Conservation (phyloP, 2,113 vertebrate species). For the Thamnaconus septentrionalis region DNA sequence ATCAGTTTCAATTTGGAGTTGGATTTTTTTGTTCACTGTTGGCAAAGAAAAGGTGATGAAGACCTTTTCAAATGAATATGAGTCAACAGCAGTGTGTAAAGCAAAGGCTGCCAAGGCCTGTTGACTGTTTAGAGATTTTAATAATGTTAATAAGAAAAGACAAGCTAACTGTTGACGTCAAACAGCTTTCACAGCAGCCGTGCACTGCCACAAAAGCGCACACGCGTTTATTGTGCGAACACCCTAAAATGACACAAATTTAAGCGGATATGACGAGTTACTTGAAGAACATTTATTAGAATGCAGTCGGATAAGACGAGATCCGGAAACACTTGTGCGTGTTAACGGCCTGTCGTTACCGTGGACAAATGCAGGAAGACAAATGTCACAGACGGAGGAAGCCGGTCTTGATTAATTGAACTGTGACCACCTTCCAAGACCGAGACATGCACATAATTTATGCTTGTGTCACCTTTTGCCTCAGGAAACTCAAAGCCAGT, state of each 20-base stretch:
- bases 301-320: slow-evolving; percentile 18
- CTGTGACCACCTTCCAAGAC: slow-evolving; percentile 34
- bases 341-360: slow-evolving; percentile 35
- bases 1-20: slow-evolving; percentile 8
- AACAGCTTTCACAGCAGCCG: too few species aligned
- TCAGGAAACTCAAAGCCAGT: neutral
- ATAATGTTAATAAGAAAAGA: too few species aligned
- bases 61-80: too few species aligned
- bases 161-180: too few species aligned
- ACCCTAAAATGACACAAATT: too few species aligned
- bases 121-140: too few species aligned
- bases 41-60: too few species aligned
- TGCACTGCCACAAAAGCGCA: too few species aligned
- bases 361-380: slow-evolving; percentile 68
- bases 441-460: slow-evolving; percentile 16
- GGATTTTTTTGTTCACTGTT: neutral
- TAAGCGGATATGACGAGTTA: neutral
- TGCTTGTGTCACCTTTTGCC: neutral
- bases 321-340: slow-evolving; percentile 27
- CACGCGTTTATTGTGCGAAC: too few species aligned
- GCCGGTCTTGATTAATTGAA: slow-evolving; percentile 40
- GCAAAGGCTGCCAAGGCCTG: too few species aligned
- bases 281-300: slow-evolving; percentile 10
- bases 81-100: too few species aligned
- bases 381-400: slow-evolving; percentile 52